A percentile compares a stretch with the other conserved stretches of the same genome.
These are phyloP conservation scores for Poeciliopsis paucimaculata DNA, from an alignment of 2,797 vertebrate genomes.

Conservation along the genomic window DNA sequence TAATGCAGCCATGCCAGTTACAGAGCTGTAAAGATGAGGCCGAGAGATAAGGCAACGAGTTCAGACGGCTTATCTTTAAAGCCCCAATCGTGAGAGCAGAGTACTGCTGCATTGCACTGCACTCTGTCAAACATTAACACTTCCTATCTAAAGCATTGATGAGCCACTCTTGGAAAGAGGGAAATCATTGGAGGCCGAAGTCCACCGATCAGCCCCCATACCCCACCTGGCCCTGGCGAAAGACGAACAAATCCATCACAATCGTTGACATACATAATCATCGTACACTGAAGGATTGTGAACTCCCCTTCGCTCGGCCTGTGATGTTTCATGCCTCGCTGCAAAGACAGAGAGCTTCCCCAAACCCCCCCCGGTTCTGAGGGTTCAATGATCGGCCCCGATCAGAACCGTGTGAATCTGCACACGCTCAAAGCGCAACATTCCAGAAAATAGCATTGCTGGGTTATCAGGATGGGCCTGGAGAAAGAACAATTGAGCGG, in stretches of 20 bases:
- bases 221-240: slow-evolving; percentile 5
- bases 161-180: slow-evolving; percentile 63
- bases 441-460: slow-evolving; percentile 20
- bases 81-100: slow-evolving; percentile 64
- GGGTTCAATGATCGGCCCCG: slow-evolving; percentile 1
- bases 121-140: slow-evolving; percentile 74
- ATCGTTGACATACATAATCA: slow-evolving; percentile 29
- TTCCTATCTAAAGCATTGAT: slow-evolving; percentile 63
- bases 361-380: fast-evolving
- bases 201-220: slow-evolving; percentile 21
- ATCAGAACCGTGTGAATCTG: slow-evolving; percentile 1
- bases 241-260: slow-evolving; percentile 22
- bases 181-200: slow-evolving; percentile 55
- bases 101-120: slow-evolving; percentile 67
- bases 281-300: background rate
- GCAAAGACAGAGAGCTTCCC: background rate
- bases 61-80: slow-evolving; percentile 75
- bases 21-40: slow-evolving; percentile 58
- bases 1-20: slow-evolving; percentile 57
- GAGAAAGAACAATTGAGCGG: background rate
- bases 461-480: background rate
- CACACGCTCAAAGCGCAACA: background rate
- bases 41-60: slow-evolving; percentile 70
- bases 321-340: slow-evolving; percentile 1
- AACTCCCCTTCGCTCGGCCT: background rate